Evolutionary conservation across 92 coral and sea anemone genomes (phyloP).

Genomic region (Muricea muricata): DNA sequence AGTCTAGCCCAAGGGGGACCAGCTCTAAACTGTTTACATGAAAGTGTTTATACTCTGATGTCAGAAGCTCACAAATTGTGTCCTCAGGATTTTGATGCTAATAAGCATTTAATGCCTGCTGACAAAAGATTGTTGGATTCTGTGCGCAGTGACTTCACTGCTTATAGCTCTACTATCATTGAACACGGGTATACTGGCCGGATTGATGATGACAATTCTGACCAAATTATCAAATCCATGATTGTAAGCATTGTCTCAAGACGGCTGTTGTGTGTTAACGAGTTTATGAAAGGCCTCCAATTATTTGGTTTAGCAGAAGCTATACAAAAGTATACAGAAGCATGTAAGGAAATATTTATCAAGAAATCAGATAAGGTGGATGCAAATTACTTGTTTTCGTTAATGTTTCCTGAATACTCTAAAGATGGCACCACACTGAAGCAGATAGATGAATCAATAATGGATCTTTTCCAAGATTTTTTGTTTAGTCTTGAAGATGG

Average conservation of each 20-base stretch:
- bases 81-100: constrained; percentile 40
- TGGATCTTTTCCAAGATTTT: constrained; percentile 51
- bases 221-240: constrained; percentile 54
- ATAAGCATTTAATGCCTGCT: constrained; percentile 48
- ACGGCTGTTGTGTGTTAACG: constrained; percentile 37
- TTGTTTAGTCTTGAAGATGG: constrained; percentile 50
- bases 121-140: constrained; percentile 24
- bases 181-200: constrained; percentile 62
- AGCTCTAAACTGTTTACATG: constrained; percentile 54
- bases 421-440: constrained; percentile 38
- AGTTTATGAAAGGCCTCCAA: constrained; percentile 54
- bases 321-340: constrained; percentile 27
- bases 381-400: constrained; percentile 51
- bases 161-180: too few relatives aligned
- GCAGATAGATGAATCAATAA: constrained; percentile 33
- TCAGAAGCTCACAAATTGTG: constrained; percentile 18
- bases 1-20: constrained; percentile 61
- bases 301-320: constrained; percentile 40
- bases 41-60: constrained; percentile 52
- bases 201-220: constrained; percentile 41
- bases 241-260: constrained; percentile 48
- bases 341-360: constrained; percentile 45
- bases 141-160: constrained; percentile 47
- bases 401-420: constrained; percentile 42
- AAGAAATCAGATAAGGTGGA: constrained; percentile 43